Evolutionary conservation across 1,140 invertebrate species (phyloP), one percentile per base, ranked within the genome.

Genomic region (Solenopsis fugax): DNA sequence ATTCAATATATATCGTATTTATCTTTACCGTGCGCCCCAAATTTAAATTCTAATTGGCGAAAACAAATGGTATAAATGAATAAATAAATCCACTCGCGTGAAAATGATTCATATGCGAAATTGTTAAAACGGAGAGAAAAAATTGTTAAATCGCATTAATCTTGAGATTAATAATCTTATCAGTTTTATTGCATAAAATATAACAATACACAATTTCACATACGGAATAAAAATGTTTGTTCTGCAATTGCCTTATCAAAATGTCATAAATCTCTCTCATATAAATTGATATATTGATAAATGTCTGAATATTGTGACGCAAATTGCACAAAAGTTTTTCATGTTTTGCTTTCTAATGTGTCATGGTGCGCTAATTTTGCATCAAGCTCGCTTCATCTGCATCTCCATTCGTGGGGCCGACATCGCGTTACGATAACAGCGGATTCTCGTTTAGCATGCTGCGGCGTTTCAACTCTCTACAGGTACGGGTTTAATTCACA

Each of bases 401-500:
- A 24, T 84, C 71, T 73, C 29, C 3, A 41, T 75, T 62, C 29
- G 67, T 21, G 54, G 18, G 7, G 18, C 18, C 24, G 24, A 48
- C 80, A 84, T 60, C 24, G 18, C 54, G 67, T 73, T 60, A 48
- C 56, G 69, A 84, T 84, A 80, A 80, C 52, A 48, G 69, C 7
- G 80, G 41, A 73, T 73, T 82, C 80, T 29, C 54, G 45, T 81
- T 81, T 69, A 80, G 48, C 62, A 69, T 37, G 48, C 50, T 16
- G 34, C 65, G 37, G 78, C 76, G 13, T 65, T 78, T 50, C 48
- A 64, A 9, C 41, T 58, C 64, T 82, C 24, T 37, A 52, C 24
- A 52, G 67, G 78, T 41, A 67, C 78, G 34, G 62, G 21, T 82
- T 82, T 82, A 82, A 82, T 82, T 82, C 67, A 73, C 34, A 54